Percentiles rank a stretch among this genome's conserved stretches.
These are phyloP conservation scores for Naso thynnoides DNA, from an alignment of 2,797 vertebrate genomes.

Conservation along the genomic window DNA sequence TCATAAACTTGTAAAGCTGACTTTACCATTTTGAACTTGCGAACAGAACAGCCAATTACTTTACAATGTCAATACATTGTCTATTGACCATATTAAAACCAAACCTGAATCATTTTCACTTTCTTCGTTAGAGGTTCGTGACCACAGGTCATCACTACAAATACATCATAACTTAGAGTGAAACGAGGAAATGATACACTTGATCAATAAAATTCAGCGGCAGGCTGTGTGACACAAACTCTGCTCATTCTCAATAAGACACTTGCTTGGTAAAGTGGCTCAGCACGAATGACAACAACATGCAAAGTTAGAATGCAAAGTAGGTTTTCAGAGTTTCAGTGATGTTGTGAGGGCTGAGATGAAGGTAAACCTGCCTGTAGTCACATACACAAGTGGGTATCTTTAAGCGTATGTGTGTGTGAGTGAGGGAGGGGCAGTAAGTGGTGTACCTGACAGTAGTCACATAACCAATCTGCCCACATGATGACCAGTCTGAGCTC, in stretches of 20 bases:
- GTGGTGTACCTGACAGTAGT: conserved; percentile 68
- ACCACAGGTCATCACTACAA: too few species aligned
- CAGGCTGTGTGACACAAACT: background rate
- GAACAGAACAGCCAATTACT: too few species aligned
- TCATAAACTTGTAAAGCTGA: too few species aligned
- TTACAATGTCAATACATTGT: too few species aligned
- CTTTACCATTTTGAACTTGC: too few species aligned
- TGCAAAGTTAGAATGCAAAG: conserved; percentile 62
- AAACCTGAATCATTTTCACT: too few species aligned
- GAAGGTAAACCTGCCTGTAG: conserved; percentile 6
- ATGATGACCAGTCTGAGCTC: conserved; percentile 38
- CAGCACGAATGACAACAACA: background rate
- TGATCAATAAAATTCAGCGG: background rate
- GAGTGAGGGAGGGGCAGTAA: conserved; percentile 35
- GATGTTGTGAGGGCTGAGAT: background rate
- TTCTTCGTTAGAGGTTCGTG: too few species aligned
- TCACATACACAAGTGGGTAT: conserved; percentile 25
- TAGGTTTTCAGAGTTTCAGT: conserved; percentile 26
- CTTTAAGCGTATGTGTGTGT: background rate
- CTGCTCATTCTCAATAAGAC: background rate
- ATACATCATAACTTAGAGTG: background rate
- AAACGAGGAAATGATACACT: background rate
- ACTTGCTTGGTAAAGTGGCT: background rate
- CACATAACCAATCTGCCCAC: conserved; percentile 61
- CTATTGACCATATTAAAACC: too few species aligned